These are phyloP conservation scores for Nerophis lumbriciformis DNA, from an alignment of 2,113 vertebrate genomes.

Conservation along the genomic window DNA sequence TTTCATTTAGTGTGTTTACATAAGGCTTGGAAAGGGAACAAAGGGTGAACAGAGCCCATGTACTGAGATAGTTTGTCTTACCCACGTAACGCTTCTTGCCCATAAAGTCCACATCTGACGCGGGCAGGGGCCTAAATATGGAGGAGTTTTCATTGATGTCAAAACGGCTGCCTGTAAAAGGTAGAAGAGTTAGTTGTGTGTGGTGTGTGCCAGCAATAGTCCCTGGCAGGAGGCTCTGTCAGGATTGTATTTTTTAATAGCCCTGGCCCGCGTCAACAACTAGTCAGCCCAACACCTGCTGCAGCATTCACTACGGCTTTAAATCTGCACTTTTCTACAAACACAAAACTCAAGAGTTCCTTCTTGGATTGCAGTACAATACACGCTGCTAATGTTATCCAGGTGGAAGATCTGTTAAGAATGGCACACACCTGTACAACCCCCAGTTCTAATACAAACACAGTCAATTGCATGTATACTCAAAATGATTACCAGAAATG, in stretches of 20 bases:
- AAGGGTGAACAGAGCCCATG: neutral
- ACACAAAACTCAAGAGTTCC: slow-evolving; percentile 14
- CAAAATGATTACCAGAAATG: neutral
- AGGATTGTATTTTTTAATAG: slow-evolving; percentile 32
- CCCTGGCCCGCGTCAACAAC: slow-evolving; percentile 24
- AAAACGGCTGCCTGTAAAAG: slow-evolving; percentile 57
- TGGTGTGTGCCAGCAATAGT: slow-evolving; percentile 21
- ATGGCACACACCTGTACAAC: neutral
- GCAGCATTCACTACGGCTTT: slow-evolving; percentile 8
- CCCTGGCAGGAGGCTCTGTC: slow-evolving; percentile 42
- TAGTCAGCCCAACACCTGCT: slow-evolving; percentile 40
- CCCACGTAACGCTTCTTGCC: slow-evolving; percentile 87
- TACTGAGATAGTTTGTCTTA: slow-evolving; percentile 52
- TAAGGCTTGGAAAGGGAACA: too few species aligned
- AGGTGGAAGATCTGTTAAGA: neutral
- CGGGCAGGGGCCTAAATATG: slow-evolving; percentile 84
- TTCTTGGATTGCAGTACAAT: neutral
- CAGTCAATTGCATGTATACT: neutral
- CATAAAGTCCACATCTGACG: slow-evolving; percentile 84
- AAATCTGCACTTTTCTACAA: slow-evolving; percentile 1
- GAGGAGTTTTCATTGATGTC: slow-evolving; percentile 75
- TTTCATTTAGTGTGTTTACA: too few species aligned
- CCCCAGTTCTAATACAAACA: too few species aligned
- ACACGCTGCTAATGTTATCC: slow-evolving; percentile 7
- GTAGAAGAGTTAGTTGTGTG: slow-evolving; percentile 23